Base-by-base conservation (phyloP, 1,140 invertebrate genomes). In the Lepidotrigona ventralis region DNA sequence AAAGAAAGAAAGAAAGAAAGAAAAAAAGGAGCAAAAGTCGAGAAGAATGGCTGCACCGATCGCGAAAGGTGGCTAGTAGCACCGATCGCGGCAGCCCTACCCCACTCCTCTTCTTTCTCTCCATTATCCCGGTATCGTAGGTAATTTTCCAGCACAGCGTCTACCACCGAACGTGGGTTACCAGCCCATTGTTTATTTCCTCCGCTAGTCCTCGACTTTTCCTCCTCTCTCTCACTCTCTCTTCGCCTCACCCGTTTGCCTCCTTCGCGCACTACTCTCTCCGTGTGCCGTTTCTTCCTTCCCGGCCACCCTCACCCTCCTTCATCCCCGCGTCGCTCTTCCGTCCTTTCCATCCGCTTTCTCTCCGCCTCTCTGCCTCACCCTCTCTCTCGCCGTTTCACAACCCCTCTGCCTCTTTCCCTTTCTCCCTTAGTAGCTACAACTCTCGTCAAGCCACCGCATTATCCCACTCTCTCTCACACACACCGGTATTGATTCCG, bases 401-500 rank as follows among this genome's bases (percentile, higher is more conserved):
- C 51, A 9, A 8, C 29, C 64, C 63, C 51, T 75, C 69, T 73
- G 63, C 79, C 78, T 76, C 51, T 70, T 81, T 64, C 69, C 53
- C 53, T 26, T 71, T 81, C 75, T 75, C 86, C 78, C 70, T 79
- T 84, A 85, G 85, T 85, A 81, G 83, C 86, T 90, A 90, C 87
- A 77, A 89, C 79, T 90, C 91, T 91, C 90, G 89, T 91, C 91
- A 90, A 91, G 85, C 90, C 88, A 85, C 85, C 90, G 88, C 87
- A 91, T 92, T 92, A 92, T 92, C 91, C 89, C 90, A 89, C 88
- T 85, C 89, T 89, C 85, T 89, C 85, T 88, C 87, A 87, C 87
- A 87, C 87, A 89, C 87, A 92, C 91, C 87, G 87, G 91, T 92
- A 92, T 92, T 92, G 91, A 92, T 92, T 92, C 90, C 89, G 88